phyloP scores from a whole-genome alignment of 2,888 invertebrate genomes.

The Agrenia bidenticulata region DNA sequence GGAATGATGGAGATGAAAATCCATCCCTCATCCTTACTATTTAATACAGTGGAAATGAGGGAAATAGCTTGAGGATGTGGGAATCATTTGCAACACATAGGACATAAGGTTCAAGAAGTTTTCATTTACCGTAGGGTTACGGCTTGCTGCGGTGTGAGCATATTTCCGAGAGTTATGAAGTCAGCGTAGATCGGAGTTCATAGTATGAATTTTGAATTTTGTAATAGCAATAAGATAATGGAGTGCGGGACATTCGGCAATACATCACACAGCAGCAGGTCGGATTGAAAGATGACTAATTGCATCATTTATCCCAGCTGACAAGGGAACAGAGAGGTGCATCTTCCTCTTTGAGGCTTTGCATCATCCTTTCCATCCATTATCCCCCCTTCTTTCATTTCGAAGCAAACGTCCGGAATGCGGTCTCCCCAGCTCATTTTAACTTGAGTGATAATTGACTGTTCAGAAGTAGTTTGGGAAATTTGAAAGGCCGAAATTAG shows the following conservation, averaged over 20 bases:
- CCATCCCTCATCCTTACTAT: background rate
- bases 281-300: slow-evolving; percentile 51
- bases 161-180: too few relatives aligned
- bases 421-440: background rate
- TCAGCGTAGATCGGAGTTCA: too few relatives aligned
- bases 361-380: slow-evolving; percentile 15
- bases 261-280: slow-evolving; percentile 48
- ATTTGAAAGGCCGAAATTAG: background rate
- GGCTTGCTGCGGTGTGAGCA: too few relatives aligned
- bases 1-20: too few relatives aligned
- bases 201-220: too few relatives aligned
- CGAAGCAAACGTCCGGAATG: background rate
- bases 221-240: background rate
- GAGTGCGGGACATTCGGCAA: slow-evolving; percentile 41
- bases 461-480: background rate
- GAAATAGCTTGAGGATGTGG: slow-evolving; percentile 15
- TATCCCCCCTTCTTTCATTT: slow-evolving; percentile 17
- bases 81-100: slow-evolving; percentile 13
- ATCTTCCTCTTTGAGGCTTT: slow-evolving; percentile 23
- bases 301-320: slow-evolving; percentile 51
- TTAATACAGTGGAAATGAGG: slow-evolving; percentile 15
- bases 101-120: too few relatives aligned
- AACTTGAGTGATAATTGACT: slow-evolving; percentile 15
- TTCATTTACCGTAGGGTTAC: too few relatives aligned
- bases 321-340: slow-evolving; percentile 47